These are phyloP conservation scores for Cygnus atratus DNA, from an alignment of 2,113 vertebrate genomes.

Conservation along the genomic window DNA sequence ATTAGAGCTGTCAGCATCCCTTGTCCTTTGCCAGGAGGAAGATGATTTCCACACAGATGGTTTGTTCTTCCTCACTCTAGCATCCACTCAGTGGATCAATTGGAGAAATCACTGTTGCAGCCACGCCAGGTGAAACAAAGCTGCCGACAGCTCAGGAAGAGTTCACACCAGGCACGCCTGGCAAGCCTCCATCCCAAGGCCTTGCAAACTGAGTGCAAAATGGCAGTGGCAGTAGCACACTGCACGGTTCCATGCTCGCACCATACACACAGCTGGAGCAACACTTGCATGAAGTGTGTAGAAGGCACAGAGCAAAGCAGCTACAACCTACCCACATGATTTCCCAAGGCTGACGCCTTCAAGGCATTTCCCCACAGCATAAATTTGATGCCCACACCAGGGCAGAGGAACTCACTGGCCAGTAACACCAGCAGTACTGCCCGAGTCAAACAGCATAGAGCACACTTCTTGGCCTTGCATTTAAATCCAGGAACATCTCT, in stretches of 20 bases:
- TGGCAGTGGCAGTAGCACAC: rapidly evolving
- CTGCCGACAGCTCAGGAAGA: too few species aligned
- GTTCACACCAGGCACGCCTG: background rate
- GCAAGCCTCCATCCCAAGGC: too few species aligned
- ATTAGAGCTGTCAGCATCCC: background rate
- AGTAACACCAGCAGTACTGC: background rate
- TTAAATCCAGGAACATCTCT: background rate
- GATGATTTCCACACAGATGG: rapidly evolving
- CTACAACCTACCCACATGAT: background rate
- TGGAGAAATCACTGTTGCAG: background rate
- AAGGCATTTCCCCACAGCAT: rapidly evolving
- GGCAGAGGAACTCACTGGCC: background rate
- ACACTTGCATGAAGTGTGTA: background rate
- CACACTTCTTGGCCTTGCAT: background rate
- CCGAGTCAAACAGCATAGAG: background rate
- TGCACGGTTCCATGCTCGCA: too few species aligned
- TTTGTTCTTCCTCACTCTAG: background rate
- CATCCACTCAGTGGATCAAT: background rate
- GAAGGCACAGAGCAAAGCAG: background rate
- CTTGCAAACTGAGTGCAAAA: background rate
- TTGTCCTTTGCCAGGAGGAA: background rate
- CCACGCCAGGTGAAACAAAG: background rate
- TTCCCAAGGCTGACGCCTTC: background rate
- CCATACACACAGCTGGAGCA: too few species aligned
- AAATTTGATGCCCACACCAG: rapidly evolving